A percentile compares a stretch with the other conserved stretches of the same genome.
phyloP scores from a whole-genome alignment of 2,888 invertebrate genomes.

The Lagria hirta region DNA sequence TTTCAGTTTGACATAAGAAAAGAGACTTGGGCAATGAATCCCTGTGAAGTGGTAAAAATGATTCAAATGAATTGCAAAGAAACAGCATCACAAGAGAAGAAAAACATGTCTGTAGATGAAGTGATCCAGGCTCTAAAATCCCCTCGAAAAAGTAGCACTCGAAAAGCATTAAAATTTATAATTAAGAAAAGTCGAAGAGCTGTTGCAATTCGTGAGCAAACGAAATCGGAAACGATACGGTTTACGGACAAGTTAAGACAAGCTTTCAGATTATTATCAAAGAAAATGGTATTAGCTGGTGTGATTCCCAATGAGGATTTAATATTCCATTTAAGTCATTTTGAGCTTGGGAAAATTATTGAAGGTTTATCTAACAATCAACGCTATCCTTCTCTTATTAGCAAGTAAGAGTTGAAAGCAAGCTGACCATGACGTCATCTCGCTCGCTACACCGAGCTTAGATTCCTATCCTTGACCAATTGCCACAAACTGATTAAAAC shows the following conservation, averaged over 20 bases:
- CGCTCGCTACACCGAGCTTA: too few species aligned
- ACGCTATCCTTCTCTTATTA: slow-evolving; percentile 60
- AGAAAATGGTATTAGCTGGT: slow-evolving; percentile 62
- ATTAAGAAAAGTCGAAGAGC: slow-evolving; percentile 63
- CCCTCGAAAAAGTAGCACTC: slow-evolving; percentile 56
- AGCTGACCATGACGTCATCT: neutral
- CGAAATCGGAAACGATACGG: slow-evolving; percentile 63
- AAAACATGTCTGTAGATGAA: slow-evolving; percentile 50
- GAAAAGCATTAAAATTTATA: slow-evolving; percentile 61
- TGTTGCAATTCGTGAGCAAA: slow-evolving; percentile 66
- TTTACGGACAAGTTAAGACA: slow-evolving; percentile 62
- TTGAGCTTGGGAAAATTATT: slow-evolving; percentile 65
- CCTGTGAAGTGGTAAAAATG: slow-evolving; percentile 62
- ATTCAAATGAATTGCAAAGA: slow-evolving; percentile 57
- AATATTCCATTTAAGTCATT: slow-evolving; percentile 67
- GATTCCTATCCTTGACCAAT: too few species aligned
- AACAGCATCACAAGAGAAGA: slow-evolving; percentile 33
- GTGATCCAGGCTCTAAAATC: slow-evolving; percentile 57
- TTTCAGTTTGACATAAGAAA: slow-evolving; percentile 67
- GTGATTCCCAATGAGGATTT: slow-evolving; percentile 65
- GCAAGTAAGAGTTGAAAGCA: slow-evolving; percentile 57
- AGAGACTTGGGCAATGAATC: slow-evolving; percentile 67
- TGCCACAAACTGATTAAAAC: too few species aligned
- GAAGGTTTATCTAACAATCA: slow-evolving; percentile 34
- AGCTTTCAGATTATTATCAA: slow-evolving; percentile 61